Percentiles rank a stretch among this genome's conserved stretches.
phyloP scores from a whole-genome alignment of 2,797 vertebrate genomes.

The Diplodus puntazzo region DNA sequence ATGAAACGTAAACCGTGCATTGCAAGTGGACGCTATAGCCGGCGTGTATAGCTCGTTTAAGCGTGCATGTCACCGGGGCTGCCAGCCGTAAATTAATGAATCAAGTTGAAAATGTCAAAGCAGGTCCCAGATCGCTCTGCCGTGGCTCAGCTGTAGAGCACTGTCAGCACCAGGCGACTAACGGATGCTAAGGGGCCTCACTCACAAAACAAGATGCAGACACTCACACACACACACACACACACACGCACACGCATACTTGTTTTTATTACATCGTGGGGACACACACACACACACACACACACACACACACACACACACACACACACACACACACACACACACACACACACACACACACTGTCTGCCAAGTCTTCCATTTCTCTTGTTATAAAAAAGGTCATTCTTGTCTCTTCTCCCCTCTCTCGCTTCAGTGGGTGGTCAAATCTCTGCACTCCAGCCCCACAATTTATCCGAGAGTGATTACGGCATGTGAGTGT shows the following conservation, averaged over 20 bases:
- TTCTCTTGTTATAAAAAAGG: slow-evolving; percentile 79
- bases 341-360: slow-evolving; percentile 19
- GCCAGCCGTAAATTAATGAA: slow-evolving; percentile 79
- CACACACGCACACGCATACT: no score
- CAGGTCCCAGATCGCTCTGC: slow-evolving; percentile 73
- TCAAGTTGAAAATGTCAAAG: slow-evolving; percentile 82
- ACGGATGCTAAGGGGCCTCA: slow-evolving; percentile 73
- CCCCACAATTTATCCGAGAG: slow-evolving; percentile 32
- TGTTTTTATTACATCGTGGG: no score
- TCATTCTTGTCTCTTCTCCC: slow-evolving; percentile 73
- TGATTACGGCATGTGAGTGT: slow-evolving; percentile 46
- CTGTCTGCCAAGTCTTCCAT: slow-evolving; percentile 62
- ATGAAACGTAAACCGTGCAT: slow-evolving; percentile 52
- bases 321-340: slow-evolving; percentile 32
- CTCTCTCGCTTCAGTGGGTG: slow-evolving; percentile 59
- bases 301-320: slow-evolving; percentile 22
- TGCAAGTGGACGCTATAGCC: slow-evolving; percentile 47
- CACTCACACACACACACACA: slow-evolving; percentile 33
- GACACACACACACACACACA: slow-evolving; percentile 20
- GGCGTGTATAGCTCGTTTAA: slow-evolving; percentile 59
- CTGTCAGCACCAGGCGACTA: slow-evolving; percentile 76
- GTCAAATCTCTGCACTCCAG: slow-evolving; percentile 60
- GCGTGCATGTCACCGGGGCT: slow-evolving; percentile 61
- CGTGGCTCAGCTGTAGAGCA: slow-evolving; percentile 67
- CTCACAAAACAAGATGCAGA: slow-evolving; percentile 59